Percentiles rank a stretch among this genome's conserved stretches.
Conservation (phyloP, 2,888 invertebrate species). For the Aleiodes leptofemur region DNA sequence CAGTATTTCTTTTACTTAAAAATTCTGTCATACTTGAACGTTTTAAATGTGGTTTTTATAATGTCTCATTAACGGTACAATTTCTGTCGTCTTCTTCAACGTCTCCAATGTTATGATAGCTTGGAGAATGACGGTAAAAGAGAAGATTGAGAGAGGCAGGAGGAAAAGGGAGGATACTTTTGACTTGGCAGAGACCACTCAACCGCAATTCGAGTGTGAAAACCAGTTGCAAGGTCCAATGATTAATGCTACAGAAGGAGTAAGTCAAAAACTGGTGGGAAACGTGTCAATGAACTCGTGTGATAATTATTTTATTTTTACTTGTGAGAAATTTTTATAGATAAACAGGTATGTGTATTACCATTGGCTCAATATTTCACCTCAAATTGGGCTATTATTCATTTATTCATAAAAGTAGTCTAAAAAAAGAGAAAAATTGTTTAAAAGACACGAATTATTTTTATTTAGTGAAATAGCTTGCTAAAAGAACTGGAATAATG, state of each 20-base stretch:
- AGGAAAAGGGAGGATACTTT: slow-evolving; percentile 49
- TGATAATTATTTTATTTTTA: background rate
- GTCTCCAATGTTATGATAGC: slow-evolving; percentile 1
- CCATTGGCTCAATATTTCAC: no score
- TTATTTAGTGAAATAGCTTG: no score
- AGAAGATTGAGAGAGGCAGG: no score
- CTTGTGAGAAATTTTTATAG: slow-evolving; percentile 34
- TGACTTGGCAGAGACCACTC: slow-evolving; percentile 58
- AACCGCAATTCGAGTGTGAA: slow-evolving; percentile 62
- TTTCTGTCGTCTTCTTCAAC: background rate
- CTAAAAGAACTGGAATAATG: no score
- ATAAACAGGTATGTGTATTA: background rate
- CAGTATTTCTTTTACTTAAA: background rate
- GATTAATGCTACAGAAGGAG: slow-evolving; percentile 46
- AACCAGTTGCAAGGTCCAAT: slow-evolving; percentile 66
- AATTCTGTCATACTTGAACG: slow-evolving; percentile 3
- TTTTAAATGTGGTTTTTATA: no score
- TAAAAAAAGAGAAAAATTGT: background rate
- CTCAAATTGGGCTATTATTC: no score
- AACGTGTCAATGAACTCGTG: slow-evolving; percentile 1
- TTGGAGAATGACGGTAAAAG: slow-evolving; percentile 13
- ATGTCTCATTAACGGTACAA: slow-evolving; percentile 21
- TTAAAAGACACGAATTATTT: no score
- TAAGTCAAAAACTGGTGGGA: background rate
- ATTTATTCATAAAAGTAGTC: no score